A percentile compares a stretch with the other conserved stretches of the same genome.
These are phyloP conservation scores for Lamellibrachia columna DNA, from an alignment of 2,888 invertebrate species.

Conservation along the genomic window DNA sequence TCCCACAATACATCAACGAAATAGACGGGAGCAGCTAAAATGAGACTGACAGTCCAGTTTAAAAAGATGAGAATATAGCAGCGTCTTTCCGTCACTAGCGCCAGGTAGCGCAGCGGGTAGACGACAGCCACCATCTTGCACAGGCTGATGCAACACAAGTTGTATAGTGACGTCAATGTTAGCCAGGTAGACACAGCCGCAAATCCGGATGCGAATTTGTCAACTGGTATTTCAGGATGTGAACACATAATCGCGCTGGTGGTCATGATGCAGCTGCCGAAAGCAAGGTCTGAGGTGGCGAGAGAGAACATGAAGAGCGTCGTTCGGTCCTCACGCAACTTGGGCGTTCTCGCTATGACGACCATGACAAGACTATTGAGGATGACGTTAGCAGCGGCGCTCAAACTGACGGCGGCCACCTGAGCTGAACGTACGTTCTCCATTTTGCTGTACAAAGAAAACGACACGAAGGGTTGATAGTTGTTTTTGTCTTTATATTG, in stretches of 20 bases:
- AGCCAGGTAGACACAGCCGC: not conserved
- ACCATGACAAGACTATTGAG: not conserved
- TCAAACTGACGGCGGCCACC: not conserved
- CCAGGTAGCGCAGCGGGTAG: not conserved
- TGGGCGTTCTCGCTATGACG: not conserved
- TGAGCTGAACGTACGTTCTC: not conserved
- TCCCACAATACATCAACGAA: not conserved
- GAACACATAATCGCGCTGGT: not conserved
- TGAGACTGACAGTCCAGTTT: not conserved
- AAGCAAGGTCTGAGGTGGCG: conserved; percentile 2
- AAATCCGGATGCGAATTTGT: not conserved
- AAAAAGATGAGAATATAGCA: not conserved
- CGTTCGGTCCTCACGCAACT: not conserved
- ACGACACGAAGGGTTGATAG: not conserved
- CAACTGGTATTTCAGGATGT: not conserved
- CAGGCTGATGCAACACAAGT: not conserved
- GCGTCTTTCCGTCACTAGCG: not conserved
- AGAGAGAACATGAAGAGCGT: not conserved
- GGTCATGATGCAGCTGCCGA: not conserved
- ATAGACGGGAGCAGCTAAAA: not conserved
- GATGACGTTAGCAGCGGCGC: conserved; percentile 1
- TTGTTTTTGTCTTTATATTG: too few relatives aligned
- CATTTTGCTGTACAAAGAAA: not conserved
- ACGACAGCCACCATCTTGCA: not conserved
- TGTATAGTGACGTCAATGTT: not conserved